Percentiles rank a stretch among this genome's conserved stretches.
phyloP scores from a whole-genome alignment of 53 echinoderm and acorn worm genomes.

The Zoroaster sp. region DNA sequence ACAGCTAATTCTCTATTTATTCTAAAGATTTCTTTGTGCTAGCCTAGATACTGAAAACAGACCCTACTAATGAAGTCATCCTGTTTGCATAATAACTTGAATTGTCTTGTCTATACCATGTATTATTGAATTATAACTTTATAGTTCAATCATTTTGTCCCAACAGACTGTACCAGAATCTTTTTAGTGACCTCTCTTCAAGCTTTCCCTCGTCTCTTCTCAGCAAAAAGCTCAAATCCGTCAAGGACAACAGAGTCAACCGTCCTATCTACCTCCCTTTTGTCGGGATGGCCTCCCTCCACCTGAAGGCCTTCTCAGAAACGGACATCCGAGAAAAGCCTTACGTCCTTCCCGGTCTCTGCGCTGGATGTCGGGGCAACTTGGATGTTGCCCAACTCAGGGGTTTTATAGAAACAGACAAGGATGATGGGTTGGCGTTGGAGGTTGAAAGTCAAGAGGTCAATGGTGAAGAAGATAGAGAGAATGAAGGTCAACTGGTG shows the following conservation, averaged over 20 bases:
- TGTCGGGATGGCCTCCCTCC: conserved; percentile 73
- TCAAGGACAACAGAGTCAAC: neutral
- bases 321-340: conserved; percentile 66
- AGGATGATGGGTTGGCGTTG: conserved; percentile 10
- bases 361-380: conserved; percentile 68
- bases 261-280: conserved; percentile 77
- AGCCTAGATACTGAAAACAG: too few species aligned
- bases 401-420: conserved; percentile 6
- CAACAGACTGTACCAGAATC: conserved; percentile 64
- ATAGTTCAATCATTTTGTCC: too few species aligned
- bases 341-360: conserved; percentile 67
- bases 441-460: conserved; percentile 18
- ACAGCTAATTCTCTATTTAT: too few species aligned
- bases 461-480: neutral
- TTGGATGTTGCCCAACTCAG: neutral
- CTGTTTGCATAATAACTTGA: neutral
- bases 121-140: too few species aligned
- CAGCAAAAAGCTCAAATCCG: conserved; percentile 14
- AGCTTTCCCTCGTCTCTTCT: conserved; percentile 67
- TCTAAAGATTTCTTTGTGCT: neutral
- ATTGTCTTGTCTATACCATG: neutral
- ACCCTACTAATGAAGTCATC: too few species aligned
- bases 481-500: neutral
- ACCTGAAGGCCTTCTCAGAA: conserved; percentile 73
- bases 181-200: conserved; percentile 54